Percentiles rank a stretch among this genome's conserved stretches.
Conservation (phyloP, 2,888 invertebrate genomes). For the Carabus problematicus region DNA sequence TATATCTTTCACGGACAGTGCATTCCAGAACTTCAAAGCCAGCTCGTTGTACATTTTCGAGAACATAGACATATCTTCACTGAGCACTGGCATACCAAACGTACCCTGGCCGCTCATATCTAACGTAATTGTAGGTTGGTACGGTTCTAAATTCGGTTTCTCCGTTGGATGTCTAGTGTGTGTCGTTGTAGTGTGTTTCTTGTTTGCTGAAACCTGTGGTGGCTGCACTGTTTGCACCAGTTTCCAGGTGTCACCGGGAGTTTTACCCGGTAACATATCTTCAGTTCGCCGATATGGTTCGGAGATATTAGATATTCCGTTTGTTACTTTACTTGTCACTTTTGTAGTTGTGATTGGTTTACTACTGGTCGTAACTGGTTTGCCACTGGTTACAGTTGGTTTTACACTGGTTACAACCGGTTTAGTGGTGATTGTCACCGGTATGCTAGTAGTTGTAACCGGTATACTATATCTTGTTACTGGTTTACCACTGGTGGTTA, state of each 20-base stretch:
- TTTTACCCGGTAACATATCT: constrained; percentile 36
- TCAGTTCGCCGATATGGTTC: constrained; percentile 38
- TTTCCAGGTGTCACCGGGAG: constrained; percentile 31
- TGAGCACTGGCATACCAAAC: constrained; percentile 75
- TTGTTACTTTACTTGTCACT: constrained; percentile 14
- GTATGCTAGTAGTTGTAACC: constrained; percentile 19
- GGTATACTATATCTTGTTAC: constrained; percentile 45
- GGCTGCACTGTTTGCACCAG: constrained; percentile 36
- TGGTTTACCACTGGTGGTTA: not conserved
- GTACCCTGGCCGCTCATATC: constrained; percentile 65
- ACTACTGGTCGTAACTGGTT: not conserved
- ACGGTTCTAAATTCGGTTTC: constrained; percentile 46
- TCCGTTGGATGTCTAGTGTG: constrained; percentile 47
- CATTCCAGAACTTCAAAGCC: constrained; percentile 82
- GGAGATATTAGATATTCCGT: constrained; percentile 23
- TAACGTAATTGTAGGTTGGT: constrained; percentile 52
- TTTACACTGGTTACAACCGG: not conserved
- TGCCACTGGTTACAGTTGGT: constrained; percentile 7
- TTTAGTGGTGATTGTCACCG: not conserved
- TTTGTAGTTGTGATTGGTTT: constrained; percentile 8
- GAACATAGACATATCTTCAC: constrained; percentile 71
- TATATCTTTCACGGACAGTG: constrained; percentile 68
- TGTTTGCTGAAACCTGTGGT: constrained; percentile 42
- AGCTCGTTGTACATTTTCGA: constrained; percentile 80
- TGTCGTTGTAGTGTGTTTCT: constrained; percentile 46